Evolutionary conservation across 2,797 vertebrate species (phyloP), one percentile per base, ranked within the genome.

Genomic region (Malurus leucopterus): DNA sequence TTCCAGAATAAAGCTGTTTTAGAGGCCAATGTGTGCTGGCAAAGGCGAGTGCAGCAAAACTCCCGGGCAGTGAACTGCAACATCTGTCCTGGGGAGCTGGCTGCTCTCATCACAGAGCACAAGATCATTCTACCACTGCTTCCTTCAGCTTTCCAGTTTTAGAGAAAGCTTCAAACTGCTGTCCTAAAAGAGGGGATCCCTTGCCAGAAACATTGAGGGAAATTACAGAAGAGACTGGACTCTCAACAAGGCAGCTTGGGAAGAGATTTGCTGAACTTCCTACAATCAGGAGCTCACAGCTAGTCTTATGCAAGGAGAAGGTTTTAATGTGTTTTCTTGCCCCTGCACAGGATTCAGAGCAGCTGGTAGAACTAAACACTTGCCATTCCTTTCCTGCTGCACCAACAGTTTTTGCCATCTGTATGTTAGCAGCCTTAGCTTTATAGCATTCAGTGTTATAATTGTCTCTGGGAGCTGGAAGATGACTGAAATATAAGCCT

Each of bases 1-100:
- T 83, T 76, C 53, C 50, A 87, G 55, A 84, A 46, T 36, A 34
- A 5, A 46, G 32, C 15, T 17, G 10, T 5, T 30, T 34, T n/a
- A 44, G 41, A 64, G 8, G 20, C 46, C 59, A n/a, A 0, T 0
- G 0, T 11, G 11, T n/a, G n/a, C 80, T 81, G 59, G 46, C 58
- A 68, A 44, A 80, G 24, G 50, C 0, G 0, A 82, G 51, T 9
- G 10, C 27, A 27, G 34, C 2, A 4, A 38, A 74, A 32, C 11
- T 44, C 36, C n/a, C 41, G 65, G 49, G 38, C 50, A n/a, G 18
- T 4, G 22, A 92, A 46, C 38, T 14, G 13, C 59, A 63, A 7
- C 5, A 0, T 30, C n/a, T 19, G 19, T 58, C 62, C 73, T 38
- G 36, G 30, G 38, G 21, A 85, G 26, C 26, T 6, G 19, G 15